Evolutionary conservation across 2,797 vertebrate genomes (phyloP), one percentile per base, ranked within the genome.

Genomic region (Botia almorhae): DNA sequence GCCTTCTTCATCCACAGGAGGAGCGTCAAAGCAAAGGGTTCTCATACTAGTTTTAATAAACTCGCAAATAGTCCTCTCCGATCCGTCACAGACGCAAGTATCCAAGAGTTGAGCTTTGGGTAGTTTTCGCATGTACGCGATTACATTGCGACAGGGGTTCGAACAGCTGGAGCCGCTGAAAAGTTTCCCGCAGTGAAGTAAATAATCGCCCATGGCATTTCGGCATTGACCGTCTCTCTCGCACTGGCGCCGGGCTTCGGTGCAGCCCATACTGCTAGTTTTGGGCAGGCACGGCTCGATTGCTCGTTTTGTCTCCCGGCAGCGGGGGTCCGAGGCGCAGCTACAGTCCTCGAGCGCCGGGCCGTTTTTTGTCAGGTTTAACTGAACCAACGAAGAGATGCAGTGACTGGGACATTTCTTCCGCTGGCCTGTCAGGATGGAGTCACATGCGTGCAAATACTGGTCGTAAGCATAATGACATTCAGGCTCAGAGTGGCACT

Each of bases 241-340:
- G 89, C 97, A 98, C 89, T 96, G 96, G 69, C 93, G 91, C 85
- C 97, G 95, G 17, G 97, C 97, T 82, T 97, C 97, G 7, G 96
- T 98, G 93, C 97, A 98, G 82, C 96, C 96, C 70, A 96, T 94
- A 87, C 88, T 92, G 87, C 93, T 96, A 2, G 96, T 98, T 88
- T 94, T 89, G 12, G 97, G 97, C 88, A 99, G 75, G 88, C 97
- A 99, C 0, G 97, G 97, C 92, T 99, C 97, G 86, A 99, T 99
- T 87, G 97, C 94, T 82, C 94, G 95, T 82, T 99, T 98, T 85
- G 95, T 95, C 76, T 90, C 91, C 51, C 89, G 89, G 84, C 97
- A 99, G 48, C 89, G 46, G 53, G 90, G 85, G 55, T 99, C 97
- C 80, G 92, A 92, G 11, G 90, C 95, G 90, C 97, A 99, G 90